A percentile compares a stretch with the other conserved stretches of the same genome.
These are phyloP conservation scores for Drosophila nebulosa DNA, from an alignment of 1,140 invertebrate genomes.

Conservation along the genomic window DNA sequence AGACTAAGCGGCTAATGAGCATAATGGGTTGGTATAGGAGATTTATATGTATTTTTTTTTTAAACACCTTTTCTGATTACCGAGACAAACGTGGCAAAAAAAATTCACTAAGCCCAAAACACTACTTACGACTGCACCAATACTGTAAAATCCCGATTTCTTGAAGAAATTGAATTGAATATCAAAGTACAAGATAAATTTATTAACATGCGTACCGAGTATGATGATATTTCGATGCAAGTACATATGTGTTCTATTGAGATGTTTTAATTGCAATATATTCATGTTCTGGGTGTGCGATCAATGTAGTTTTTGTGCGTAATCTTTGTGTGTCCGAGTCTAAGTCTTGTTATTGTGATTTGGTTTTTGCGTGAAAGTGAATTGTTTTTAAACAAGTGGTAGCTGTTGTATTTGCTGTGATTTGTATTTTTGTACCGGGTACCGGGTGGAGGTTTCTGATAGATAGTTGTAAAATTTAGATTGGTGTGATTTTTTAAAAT, in stretches of 20 bases:
- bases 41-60: no score
- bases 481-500: neutral
- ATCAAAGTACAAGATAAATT: no score
- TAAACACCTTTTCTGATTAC: no score
- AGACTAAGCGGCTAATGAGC: no score
- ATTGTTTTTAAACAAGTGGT: neutral
- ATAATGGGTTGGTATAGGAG: no score
- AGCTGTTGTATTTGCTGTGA: neutral
- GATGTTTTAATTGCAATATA: neutral
- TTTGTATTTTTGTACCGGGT: neutral
- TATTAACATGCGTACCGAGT: no score
- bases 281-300: neutral
- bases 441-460: neutral
- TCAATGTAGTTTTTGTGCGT: slow-evolving; percentile 8
- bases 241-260: neutral
- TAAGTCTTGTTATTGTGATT: slow-evolving; percentile 16
- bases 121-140: no score
- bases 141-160: no score
- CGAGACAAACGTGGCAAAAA: no score
- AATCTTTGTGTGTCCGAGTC: slow-evolving; percentile 19
- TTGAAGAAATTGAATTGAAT: no score
- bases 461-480: neutral
- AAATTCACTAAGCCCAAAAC: no score
- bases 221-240: no score
- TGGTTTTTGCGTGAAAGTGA: neutral